Conservation (phyloP, 2,888 invertebrate genomes). For the Tachystola acroxantha region DNA sequence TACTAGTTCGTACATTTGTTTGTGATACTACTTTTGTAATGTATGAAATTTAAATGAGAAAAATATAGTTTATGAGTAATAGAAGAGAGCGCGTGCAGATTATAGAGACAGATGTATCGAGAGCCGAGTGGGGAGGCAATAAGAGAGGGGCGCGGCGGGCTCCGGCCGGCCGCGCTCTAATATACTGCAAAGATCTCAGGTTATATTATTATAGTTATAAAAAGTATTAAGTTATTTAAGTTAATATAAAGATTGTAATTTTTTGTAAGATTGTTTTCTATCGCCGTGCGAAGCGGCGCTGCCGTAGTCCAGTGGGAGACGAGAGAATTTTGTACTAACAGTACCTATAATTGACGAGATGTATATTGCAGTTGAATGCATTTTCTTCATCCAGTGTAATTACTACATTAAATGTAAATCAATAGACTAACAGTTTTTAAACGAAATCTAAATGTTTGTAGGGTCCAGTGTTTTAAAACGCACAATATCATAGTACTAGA, state of each 20-base stretch:
- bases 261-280: conserved; percentile 73
- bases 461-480: conserved; percentile 76
- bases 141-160: conserved; percentile 30
- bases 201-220: conserved; percentile 75
- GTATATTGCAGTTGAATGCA: conserved; percentile 51
- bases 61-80: conserved; percentile 63
- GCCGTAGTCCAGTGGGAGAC: conserved; percentile 50
- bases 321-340: conserved; percentile 48
- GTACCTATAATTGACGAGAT: conserved; percentile 46
- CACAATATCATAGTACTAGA: conserved; percentile 76
- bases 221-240: conserved; percentile 79
- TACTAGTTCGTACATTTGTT: conserved; percentile 78
- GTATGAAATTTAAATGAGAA: conserved; percentile 70
- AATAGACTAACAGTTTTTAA: conserved; percentile 72
- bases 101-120: conserved; percentile 48
- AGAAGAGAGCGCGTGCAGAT: conserved; percentile 57
- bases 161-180: conserved; percentile 27
- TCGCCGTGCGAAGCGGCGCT: conserved; percentile 47
- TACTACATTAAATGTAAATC: conserved; percentile 68
- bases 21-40: conserved; percentile 80
- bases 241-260: conserved; percentile 73
- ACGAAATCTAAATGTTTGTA: conserved; percentile 75
- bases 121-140: conserved; percentile 41
- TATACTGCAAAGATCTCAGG: conserved; percentile 73
- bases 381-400: conserved; percentile 73